A percentile compares a stretch with the other conserved stretches of the same genome.
phyloP scores from a whole-genome alignment of 2,113 vertebrate species.

The Paramormyrops kingsleyae region DNA sequence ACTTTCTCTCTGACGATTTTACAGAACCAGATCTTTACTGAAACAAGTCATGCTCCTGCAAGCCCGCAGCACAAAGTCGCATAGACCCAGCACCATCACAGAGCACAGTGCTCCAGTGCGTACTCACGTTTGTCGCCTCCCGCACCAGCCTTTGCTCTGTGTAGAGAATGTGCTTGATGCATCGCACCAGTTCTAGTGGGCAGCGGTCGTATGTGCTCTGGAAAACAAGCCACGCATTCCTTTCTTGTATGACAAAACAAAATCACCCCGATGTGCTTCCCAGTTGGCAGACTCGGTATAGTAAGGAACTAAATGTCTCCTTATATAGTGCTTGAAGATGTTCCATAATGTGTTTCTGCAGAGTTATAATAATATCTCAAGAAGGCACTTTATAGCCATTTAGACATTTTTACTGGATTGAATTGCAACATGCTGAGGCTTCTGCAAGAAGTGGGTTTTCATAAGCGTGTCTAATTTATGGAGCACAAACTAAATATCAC shows the following conservation, averaged over 20 bases:
- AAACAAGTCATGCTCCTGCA: not conserved
- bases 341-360: not conserved
- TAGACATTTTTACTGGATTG: not conserved
- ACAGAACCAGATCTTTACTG: not conserved
- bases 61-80: not conserved
- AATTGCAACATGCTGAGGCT: not conserved
- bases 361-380: not conserved
- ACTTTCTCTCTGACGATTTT: not conserved
- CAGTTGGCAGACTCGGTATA: not conserved
- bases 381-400: not conserved
- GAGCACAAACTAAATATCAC: not conserved
- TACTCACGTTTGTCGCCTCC: slow-evolving; percentile 83
- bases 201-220: slow-evolving; percentile 88
- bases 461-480: not conserved
- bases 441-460: not conserved
- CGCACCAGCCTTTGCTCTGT: slow-evolving; percentile 86
- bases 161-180: slow-evolving; percentile 91
- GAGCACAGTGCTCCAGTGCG: not conserved
- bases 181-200: slow-evolving; percentile 86
- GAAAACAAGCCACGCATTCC: slow-evolving; percentile 36
- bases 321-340: not conserved
- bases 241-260: not conserved
- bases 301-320: not conserved
- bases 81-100: not conserved
- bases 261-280: not conserved